Base-by-base conservation (phyloP, 2,888 invertebrate genomes). In the Rhimphoctona megacephalus region DNA sequence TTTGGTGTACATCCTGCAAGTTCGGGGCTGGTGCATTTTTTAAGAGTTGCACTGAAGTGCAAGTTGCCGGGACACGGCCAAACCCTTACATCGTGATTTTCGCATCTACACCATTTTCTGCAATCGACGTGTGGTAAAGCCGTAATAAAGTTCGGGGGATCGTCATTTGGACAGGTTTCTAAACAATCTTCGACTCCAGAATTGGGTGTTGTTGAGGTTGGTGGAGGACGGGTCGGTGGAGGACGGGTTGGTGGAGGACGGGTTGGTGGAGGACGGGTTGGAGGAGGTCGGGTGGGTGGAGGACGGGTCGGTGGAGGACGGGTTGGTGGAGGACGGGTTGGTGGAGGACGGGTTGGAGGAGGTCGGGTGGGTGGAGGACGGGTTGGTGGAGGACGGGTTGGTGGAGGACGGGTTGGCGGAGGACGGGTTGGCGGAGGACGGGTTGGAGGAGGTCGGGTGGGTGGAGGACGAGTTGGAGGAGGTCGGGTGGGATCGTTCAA, bases 61-160 rank as follows among this genome's bases (percentile, higher is more conserved):
- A 89, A 72, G 25, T 73, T 70, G 1, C 77, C 66, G 22, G 89
- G 89, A 76, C 92, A 92, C 1, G 57, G 0, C 8, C 83, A 64
- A 2, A 88, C 88, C 9, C 69, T 78, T 0, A 81, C 36, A 36
- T 36, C 14, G 25, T 88, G 87, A 7, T 73, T 54, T 17, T 85
- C 69, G 70, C 92, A 91, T 33, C 86, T 67, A 43, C 92, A 92
- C 70, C 88, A 92, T 33, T 90, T 90, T 7, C 80, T 78, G 46
- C 91, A 91, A n/a, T 92, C 90, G 0, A 39, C 14, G 69, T 92
- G 86, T 0, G 89, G 85, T 19, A 90, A 61, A 9, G 86, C 67
- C n/a, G 81, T 52, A 2, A 76, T 46, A 22, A 69, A 54, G 25
- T 85, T 77, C 4, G 25, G 30, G 0, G 78, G 78, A 33, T 86